Evolutionary conservation across 2,888 invertebrate genomes (phyloP), one percentile per base, ranked within the genome.

Genomic region (Leucophora obtusa): DNA sequence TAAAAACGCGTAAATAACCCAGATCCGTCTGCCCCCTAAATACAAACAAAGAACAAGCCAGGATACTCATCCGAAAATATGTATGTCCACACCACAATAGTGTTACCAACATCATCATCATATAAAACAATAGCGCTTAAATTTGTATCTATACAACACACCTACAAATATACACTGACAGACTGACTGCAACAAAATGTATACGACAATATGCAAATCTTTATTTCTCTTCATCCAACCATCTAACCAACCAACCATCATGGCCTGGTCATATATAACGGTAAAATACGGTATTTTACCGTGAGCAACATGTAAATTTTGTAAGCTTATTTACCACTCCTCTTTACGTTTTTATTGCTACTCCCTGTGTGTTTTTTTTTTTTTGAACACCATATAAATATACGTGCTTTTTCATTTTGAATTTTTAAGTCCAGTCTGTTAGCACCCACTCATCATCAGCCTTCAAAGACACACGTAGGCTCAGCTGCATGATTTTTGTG

Each of bases 281-380:
- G 73, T 77, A 69, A 81, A 77, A 77, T 77, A 81, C 73, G 60
- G 69, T 73, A 66, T 77, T 73, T 77, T 70, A 81, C 81, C 81
- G 77, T 81, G 80, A 80, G 76, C 80, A 72, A 80, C 80, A 80
- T 80, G 80, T 69, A 80, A 72, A 80, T 80, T 76, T 72, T 69
- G 72, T 68, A 54, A 68, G 68, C 68, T 80, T 80, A 59, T 80
- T 65, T 65, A 60, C 35, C 51, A n/a, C 28, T 50, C 33, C 10
- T 21, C 18, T 75, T 10, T 24, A n/a, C 28, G 35, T 72, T 62
- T 68, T 21, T 21, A 7, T 1, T 65, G 28, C 38, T 35, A 21
- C 21, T 15, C 21, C 21, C n/a, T 50, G 28, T 47, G n/a, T 21
- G 4, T 18, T 35, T 35, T 11, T 38, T 74, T n/a, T 65, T 70